phyloP scores from a whole-genome alignment of 1,140 invertebrate species.

The Charaxes varanes region DNA sequence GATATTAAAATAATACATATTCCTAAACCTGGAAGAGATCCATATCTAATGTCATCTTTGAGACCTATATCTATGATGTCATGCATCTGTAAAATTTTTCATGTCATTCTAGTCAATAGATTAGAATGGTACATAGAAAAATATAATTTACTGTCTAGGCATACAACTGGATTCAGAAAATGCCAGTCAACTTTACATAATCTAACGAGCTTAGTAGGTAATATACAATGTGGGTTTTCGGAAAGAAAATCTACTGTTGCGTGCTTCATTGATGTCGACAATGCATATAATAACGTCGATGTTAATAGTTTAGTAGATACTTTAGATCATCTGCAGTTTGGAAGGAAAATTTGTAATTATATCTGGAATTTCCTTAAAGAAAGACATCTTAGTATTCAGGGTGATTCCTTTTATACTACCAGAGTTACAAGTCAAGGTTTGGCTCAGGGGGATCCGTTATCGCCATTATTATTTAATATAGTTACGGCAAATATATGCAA shows the following conservation, averaged over 20 bases:
- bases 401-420: neutral
- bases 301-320: neutral
- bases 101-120: conserved; percentile 5
- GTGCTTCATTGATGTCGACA: conserved; percentile 8
- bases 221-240: conserved; percentile 5
- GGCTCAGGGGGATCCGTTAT: conserved; percentile 23
- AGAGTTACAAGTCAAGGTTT: conserved; percentile 9
- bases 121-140: conserved; percentile 13
- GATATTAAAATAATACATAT: conserved; percentile 12
- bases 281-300: conserved; percentile 8
- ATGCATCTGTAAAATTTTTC: conserved; percentile 19
- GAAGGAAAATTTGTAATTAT: conserved; percentile 3
- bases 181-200: neutral
- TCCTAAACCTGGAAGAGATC: conserved; percentile 12
- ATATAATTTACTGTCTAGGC: conserved; percentile 1
- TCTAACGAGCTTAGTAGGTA: conserved; percentile 1
- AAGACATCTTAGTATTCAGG: neutral
- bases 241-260: neutral
- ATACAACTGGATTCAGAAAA: conserved; percentile 3
- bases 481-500: conserved; percentile 14
- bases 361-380: conserved; percentile 8
- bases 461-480: conserved; percentile 24
- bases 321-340: neutral
- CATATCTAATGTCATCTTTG: neutral
- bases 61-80: conserved; percentile 22